Base-by-base conservation (phyloP, 2,888 invertebrate species). In the Leucania comma region DNA sequence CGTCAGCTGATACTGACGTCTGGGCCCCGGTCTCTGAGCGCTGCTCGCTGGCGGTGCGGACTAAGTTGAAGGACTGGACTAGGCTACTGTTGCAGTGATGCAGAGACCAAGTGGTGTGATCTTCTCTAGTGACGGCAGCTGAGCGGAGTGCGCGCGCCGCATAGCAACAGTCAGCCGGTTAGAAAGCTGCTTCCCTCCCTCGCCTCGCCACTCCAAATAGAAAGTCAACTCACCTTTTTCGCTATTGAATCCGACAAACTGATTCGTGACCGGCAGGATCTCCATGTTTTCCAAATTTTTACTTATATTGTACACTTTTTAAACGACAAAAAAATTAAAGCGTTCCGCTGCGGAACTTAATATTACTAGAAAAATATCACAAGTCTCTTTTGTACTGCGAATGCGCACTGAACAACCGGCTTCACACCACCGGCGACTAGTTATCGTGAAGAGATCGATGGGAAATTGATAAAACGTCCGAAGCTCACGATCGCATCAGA, bases 181-280 rank as follows among this genome's bases (percentile, higher is more conserved):
- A 95, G 95, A 95, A 94, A 95, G 94, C 92, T 88, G 88, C 88
- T 90, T 88, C 93, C 93, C 91, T 89, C 92, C 87, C 87, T 87
- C 86, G 72, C 75, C 64, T 71, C 81, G 61, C 73, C 72, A 71
- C 85, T 82, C 86, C 81, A 82, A 91, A 93, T 94, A 95, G 95
- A 95, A 95, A 95, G 95, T 93, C 82, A 88, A 92, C 97, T 96
- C 94, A 97, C 97, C 97, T 97, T 97, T 97, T 92, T 97, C 97
- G 95, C 97, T 97, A 95, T 97, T 97, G 96, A 98, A 98, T 96
- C 97, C 97, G 92, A 97, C 97, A 94, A 97, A 97, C 95, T 97
- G 97, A 96, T 97, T 98, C 93, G 97, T 97, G 93, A 97, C 97
- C 93, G 97, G 97, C 93, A 98, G 96, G 94, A 98, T 97, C 96